A percentile compares a stretch with the other conserved stretches of the same genome.
Conservation (phyloP, 2,888 invertebrate species). For the Epinotia bilunana region DNA sequence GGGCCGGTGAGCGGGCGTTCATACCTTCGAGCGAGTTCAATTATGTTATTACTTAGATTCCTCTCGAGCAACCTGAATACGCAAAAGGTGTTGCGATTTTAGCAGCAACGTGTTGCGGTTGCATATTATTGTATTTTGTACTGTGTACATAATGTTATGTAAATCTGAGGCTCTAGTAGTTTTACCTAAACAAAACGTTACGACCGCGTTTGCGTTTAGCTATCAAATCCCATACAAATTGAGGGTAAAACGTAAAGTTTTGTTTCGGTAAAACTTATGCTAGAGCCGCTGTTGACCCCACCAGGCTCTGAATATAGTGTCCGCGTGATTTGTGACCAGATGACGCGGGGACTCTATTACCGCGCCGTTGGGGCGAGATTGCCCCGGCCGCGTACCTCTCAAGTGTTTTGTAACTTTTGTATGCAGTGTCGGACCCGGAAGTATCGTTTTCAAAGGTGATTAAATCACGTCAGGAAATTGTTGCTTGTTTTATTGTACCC, state of each 20-base stretch:
- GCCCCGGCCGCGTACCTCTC: constrained; percentile 46
- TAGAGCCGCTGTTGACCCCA: constrained; percentile 12
- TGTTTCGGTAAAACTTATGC: no score
- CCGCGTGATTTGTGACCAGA: background rate
- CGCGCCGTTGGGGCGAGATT: background rate
- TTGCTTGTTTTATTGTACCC: constrained; percentile 44
- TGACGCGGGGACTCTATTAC: constrained; percentile 1
- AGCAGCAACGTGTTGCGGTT: constrained; percentile 49
- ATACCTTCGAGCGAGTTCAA: no score
- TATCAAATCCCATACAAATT: no score
- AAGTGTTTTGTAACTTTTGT: constrained; percentile 64
- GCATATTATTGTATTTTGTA: constrained; percentile 54
- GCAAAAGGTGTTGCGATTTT: background rate
- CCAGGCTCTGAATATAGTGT: background rate
- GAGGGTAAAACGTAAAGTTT: no score
- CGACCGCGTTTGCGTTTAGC: no score
- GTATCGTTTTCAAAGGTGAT: constrained; percentile 75
- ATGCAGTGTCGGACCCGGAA: constrained; percentile 54
- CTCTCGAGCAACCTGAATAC: background rate
- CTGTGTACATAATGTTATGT: constrained; percentile 49
- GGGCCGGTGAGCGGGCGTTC: no score
- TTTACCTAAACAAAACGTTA: no score
- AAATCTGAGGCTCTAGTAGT: no score
- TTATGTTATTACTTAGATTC: no score
- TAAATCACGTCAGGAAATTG: constrained; percentile 72